These are phyloP conservation scores for Drosophila asahinai DNA, from an alignment of 1,140 invertebrate genomes.

Conservation along the genomic window DNA sequence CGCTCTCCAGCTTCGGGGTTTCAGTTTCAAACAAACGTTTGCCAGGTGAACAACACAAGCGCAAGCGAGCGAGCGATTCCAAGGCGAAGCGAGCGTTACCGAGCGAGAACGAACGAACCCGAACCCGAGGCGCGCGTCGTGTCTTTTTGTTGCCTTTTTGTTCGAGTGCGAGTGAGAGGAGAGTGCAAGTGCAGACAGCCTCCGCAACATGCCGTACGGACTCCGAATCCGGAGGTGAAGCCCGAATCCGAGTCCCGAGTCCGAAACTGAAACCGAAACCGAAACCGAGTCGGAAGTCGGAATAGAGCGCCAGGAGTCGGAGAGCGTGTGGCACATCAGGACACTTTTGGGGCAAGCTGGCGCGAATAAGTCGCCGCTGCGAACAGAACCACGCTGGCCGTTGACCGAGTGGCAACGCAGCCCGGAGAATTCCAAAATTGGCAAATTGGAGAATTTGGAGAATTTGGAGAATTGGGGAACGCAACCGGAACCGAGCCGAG, in stretches of 20 bases:
- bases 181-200: constrained; percentile 35
- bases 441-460: constrained; percentile 3
- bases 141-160: constrained; percentile 61
- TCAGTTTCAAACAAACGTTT: constrained; percentile 68
- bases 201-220: constrained; percentile 57
- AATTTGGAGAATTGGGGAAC: constrained; percentile 1
- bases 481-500: neutral
- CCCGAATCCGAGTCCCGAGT: too few relatives aligned
- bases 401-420: constrained; percentile 76
- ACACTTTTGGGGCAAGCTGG: constrained; percentile 40
- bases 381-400: constrained; percentile 72
- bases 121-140: constrained; percentile 28
- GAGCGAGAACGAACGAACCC: constrained; percentile 21
- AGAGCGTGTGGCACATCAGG: constrained; percentile 27
- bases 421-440: constrained; percentile 26
- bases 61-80: constrained; percentile 29
- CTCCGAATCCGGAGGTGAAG: constrained; percentile 5
- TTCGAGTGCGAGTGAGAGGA: constrained; percentile 47
- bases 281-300: constrained; percentile 20
- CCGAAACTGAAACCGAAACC: constrained; percentile 8
- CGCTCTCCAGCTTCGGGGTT: constrained; percentile 45
- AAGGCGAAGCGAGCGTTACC: constrained; percentile 25
- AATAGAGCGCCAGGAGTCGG: constrained; percentile 4
- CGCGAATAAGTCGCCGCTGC: constrained; percentile 49
- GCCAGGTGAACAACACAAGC: constrained; percentile 66